phyloP scores from a whole-genome alignment of 2,113 vertebrate genomes.

The Cyanoramphus novaezelandiae region DNA sequence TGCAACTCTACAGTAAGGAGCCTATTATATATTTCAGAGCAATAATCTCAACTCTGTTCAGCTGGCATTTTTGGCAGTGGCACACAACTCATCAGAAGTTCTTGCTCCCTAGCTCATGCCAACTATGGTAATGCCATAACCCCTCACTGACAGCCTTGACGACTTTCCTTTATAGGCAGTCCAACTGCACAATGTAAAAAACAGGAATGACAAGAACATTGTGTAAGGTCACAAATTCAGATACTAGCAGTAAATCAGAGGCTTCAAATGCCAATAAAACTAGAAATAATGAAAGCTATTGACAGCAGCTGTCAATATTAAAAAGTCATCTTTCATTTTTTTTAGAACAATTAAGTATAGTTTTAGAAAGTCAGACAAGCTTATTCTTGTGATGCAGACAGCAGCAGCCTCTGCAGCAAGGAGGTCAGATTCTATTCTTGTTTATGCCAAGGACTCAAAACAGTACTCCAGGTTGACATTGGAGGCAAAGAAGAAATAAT shows the following conservation, averaged over 20 bases:
- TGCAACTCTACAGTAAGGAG: neutral
- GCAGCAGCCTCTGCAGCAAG: neutral
- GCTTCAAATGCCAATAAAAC: slow-evolving; percentile 1
- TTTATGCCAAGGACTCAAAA: neutral
- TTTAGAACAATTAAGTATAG: neutral
- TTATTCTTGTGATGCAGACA: neutral
- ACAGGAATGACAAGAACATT: neutral
- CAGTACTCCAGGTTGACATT: neutral
- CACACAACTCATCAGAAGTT: neutral
- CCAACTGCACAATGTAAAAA: neutral
- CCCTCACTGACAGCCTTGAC: neutral
- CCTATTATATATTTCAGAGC: neutral
- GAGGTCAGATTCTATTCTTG: neutral
- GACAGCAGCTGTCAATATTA: neutral
- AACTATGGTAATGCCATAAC: neutral
- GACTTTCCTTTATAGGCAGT: neutral
- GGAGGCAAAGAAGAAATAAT: neutral
- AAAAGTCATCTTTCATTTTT: neutral
- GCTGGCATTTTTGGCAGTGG: neutral
- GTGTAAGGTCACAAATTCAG: neutral
- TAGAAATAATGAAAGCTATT: neutral
- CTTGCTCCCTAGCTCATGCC: slow-evolving; percentile 5
- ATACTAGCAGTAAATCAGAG: slow-evolving; percentile 3
- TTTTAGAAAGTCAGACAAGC: neutral
- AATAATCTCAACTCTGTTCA: neutral